Base-by-base conservation (phyloP, 2,113 vertebrate genomes). In the Cercocebus atys region DNA sequence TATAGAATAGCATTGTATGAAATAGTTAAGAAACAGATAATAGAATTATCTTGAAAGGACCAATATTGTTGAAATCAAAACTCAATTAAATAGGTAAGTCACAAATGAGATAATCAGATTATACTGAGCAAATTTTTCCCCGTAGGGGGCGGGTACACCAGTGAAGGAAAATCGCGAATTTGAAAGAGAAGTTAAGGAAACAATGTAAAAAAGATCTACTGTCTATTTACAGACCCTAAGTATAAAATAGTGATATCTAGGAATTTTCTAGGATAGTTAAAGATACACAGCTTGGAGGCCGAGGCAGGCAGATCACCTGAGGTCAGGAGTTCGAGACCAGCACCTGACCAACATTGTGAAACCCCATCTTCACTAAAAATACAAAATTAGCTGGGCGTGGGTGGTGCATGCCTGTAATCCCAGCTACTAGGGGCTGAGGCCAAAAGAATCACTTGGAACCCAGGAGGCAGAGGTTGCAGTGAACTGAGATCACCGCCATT, bases 131-230 rank as follows among this genome's bases (percentile, higher is more conserved):
- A 64, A 45, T n/a, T n/a, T n/a, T n/a, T n/a, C n/a, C n/a, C n/a
- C n/a, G n/a, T n/a, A n/a, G n/a, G n/a, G n/a, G n/a, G n/a, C n/a
- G n/a, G n/a, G n/a, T n/a, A n/a, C n/a, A n/a, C n/a, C n/a, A 40
- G 38, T 13, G 59, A 70, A 76, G 16, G 12, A 87, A 95, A 88
- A 84, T 80, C 8, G n/a, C 4, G 6, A 17, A 13, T 66, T 45
- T 93, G 25, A 79, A 90, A 92, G 43, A 50, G 7, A 94, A 84
- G 1, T 72, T 87, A 89, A 59, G 85, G 88, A 81, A 86, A 76
- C 13, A 64, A 90, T n/a, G 43, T 20, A 61, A 17, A 45, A 45
- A 82, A 38, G 22, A 20, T 59, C 13, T 93, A 23, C n/a, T 45
- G 80, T 59, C 47, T 91, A n/a, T 35, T 78, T 40, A 91, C 25